phyloP scores from a whole-genome alignment of 2,888 invertebrate genomes.

The Aelia acuminata region DNA sequence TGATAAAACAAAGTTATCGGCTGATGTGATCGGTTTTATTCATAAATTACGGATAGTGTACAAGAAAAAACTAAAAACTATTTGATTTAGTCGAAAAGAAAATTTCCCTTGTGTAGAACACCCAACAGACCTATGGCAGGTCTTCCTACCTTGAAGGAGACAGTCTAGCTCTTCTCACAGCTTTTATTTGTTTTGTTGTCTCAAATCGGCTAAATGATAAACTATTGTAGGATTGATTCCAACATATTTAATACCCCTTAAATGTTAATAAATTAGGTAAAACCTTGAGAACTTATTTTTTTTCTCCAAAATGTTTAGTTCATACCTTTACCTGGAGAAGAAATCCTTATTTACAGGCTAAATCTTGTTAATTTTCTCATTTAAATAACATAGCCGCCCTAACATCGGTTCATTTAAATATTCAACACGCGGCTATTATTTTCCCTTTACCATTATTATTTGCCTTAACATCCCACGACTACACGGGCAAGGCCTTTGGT shows the following conservation, averaged over 20 bases:
- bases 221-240: no score
- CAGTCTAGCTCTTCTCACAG: no score
- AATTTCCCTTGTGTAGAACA: no score
- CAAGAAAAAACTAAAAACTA: no score
- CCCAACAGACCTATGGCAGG: no score
- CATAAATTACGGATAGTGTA: no score
- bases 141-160: no score
- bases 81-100: no score
- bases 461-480: slow-evolving; percentile 37
- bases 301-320: background rate
- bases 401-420: slow-evolving; percentile 35
- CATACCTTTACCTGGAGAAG: background rate
- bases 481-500: slow-evolving; percentile 22
- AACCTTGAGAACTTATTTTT: background rate
- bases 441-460: slow-evolving; percentile 34
- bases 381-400: slow-evolving; percentile 28
- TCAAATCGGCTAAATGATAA: no score
- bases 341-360: slow-evolving; percentile 1
- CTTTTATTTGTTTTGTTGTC: no score
- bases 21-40: no score
- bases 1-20: no score
- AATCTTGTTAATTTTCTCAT: slow-evolving; percentile 43
- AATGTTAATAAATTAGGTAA: background rate
- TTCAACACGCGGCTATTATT: slow-evolving; percentile 47
- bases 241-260: background rate